Conservation (phyloP, 2,113 vertebrate genomes). For the Oreamnos americanus region DNA sequence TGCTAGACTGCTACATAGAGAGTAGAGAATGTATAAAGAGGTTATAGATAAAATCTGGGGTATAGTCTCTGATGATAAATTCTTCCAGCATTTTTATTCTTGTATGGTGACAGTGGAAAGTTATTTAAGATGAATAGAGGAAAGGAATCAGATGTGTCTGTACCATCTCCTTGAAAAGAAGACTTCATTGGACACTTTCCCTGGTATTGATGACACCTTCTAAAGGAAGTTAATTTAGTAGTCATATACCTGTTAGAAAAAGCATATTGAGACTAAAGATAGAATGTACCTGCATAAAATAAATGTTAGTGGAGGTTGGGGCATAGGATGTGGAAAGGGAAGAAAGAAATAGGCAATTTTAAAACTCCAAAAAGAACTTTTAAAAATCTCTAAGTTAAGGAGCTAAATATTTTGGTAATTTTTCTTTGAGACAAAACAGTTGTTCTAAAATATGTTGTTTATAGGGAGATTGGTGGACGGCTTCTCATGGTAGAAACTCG, state of each 20-base stretch:
- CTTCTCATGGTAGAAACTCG: slow-evolving; percentile 91
- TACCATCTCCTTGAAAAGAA: neutral
- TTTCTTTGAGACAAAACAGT: slow-evolving; percentile 53
- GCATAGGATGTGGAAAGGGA: neutral
- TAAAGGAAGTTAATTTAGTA: neutral
- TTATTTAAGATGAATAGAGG: neutral
- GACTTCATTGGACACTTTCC: neutral
- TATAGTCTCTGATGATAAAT: neutral
- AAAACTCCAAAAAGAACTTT: neutral
- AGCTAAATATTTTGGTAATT: slow-evolving; percentile 49
- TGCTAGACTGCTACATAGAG: neutral
- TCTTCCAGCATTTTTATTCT: slow-evolving; percentile 1
- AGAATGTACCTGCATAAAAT: neutral
- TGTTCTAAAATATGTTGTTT: slow-evolving; percentile 72
- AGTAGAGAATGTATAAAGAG: neutral
- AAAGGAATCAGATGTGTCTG: neutral
- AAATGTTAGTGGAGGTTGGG: neutral
- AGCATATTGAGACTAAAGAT: neutral
- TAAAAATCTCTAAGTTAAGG: neutral
- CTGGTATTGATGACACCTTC: neutral
- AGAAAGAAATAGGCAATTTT: slow-evolving; percentile 18
- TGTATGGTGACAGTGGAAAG: neutral
- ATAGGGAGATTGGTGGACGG: slow-evolving; percentile 93
- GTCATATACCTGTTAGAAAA: neutral
- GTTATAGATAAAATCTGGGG: neutral